These are phyloP conservation scores for Lucifuga dentata DNA, from an alignment of 2,113 vertebrate species.

Conservation along the genomic window DNA sequence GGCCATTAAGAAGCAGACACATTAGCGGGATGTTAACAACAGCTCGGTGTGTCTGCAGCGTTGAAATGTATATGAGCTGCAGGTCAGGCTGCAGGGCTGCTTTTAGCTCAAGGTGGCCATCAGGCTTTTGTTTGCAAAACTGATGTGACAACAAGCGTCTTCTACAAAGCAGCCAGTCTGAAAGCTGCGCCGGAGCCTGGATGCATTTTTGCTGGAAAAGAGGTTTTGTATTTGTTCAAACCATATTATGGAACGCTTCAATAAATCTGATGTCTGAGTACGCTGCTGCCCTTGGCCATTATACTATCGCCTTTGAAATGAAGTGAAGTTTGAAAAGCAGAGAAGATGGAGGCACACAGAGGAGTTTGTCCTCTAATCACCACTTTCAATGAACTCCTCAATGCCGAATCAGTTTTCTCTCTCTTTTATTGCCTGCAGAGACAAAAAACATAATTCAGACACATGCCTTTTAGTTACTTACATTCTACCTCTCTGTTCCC, in stretches of 20 bases:
- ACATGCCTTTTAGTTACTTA: conserved; percentile 57
- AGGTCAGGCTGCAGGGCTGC: not conserved
- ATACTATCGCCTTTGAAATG: conserved; percentile 60
- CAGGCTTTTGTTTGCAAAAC: conserved; percentile 21
- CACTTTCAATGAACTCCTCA: conserved; percentile 62
- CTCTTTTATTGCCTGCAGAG: conserved; percentile 22
- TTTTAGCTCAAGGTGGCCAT: conserved; percentile 18
- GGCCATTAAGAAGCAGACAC: not conserved
- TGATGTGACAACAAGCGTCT: conserved; percentile 31
- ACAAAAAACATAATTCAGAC: conserved; percentile 63
- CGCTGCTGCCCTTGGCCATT: conserved; percentile 66
- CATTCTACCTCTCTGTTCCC: conserved; percentile 18
- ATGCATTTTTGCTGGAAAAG: conserved; percentile 43
- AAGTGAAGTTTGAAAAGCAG: conserved; percentile 63
- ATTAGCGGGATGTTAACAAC: not conserved
- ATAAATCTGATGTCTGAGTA: conserved; percentile 65
- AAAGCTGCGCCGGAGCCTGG: conserved; percentile 45
- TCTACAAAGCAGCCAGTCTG: conserved; percentile 21
- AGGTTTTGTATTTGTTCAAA: conserved; percentile 59
- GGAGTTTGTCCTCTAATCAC: conserved; percentile 64
- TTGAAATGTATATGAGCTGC: not conserved
- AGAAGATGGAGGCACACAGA: conserved; percentile 54
- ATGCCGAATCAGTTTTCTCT: conserved; percentile 56
- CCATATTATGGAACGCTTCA: conserved; percentile 51
- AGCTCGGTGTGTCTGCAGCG: not conserved